Evolutionary conservation across 2,113 vertebrate genomes (phyloP).

Genomic region (Austrofundulus limnaeus): DNA sequence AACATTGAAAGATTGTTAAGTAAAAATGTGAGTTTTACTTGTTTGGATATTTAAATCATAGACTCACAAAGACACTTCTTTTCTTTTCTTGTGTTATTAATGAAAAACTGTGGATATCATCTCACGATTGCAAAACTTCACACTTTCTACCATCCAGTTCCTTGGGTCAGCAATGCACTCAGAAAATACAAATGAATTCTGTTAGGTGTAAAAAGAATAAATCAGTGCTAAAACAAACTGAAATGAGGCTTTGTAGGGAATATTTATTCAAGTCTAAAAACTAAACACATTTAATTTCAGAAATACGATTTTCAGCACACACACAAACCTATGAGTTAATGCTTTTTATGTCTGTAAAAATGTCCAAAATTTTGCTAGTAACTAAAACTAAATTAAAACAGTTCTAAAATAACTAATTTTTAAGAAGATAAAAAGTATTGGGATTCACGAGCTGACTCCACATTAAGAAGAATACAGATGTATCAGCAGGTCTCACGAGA

Average conservation of each 20-base stretch:
- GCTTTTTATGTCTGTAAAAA: no score
- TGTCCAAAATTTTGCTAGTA: no score
- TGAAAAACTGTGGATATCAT: neutral
- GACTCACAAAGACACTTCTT: neutral
- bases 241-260: neutral
- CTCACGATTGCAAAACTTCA: neutral
- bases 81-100: no score
- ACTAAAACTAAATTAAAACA: no score
- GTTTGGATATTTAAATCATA: neutral
- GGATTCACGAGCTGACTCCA: neutral
- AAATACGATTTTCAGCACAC: neutral
- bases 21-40: no score
- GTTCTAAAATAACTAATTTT: no score
- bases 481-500: conserved; percentile 27
- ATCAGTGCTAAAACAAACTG: neutral
- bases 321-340: no score
- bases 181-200: neutral
- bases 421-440: no score
- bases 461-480: conserved; percentile 16
- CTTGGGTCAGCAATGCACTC: neutral
- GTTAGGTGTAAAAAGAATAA: neutral
- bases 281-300: neutral
- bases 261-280: neutral
- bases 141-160: no score
- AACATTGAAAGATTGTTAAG: no score